Evolutionary conservation across 2,113 vertebrate species (phyloP), one percentile per base, ranked within the genome.

Genomic region (Paracanthobrama guichenoti): DNA sequence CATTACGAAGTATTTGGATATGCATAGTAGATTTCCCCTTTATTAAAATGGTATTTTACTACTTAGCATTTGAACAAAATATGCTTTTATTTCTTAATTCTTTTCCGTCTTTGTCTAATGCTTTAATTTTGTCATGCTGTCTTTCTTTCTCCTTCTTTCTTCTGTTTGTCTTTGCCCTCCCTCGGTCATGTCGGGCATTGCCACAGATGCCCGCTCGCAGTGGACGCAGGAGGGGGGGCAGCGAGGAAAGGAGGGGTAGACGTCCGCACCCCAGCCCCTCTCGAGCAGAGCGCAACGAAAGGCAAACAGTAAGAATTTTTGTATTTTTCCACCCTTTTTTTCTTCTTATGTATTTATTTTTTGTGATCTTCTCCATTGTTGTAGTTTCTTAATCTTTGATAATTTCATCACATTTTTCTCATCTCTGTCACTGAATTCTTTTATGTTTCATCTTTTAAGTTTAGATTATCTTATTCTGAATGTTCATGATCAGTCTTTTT

Each of bases 121-220:
- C 22, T 79, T 4, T 67, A 6, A 8, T 31, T 80, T 31, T 80
- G 2, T 66, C 14, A 50, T 50, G 42, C 28, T 59, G 50, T 64
- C 57, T 44, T 50, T 50, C 22, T 79, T 31, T 81, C 18, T 78
- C 83, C 79, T 13, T 80, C 84, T 77, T 86, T 81, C 80, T 85
- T 84, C 31, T 24, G 50, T 71, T 35, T 69, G 50, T 66, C 57
- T 71, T 60, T 74, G 48, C 67, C 86, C 31, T 6, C 48, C 82
- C 82, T 74, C 73, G 26, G 53, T 62, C 35, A 80, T 81, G 85
- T 64, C 90, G 93, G 87, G 78, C 59, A 35, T 46, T 14, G 74
- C 75, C 87, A 84, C 89, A 95, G 94, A 93, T 97, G 96, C 94
- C 85, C 92, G 96, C 96, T 95, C 96, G 93, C 92, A 94, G 96